A percentile compares a stretch with the other conserved stretches of the same genome.
Conservation (phyloP, 2,113 vertebrate species). For the Pseudorectes ferrugineus region DNA sequence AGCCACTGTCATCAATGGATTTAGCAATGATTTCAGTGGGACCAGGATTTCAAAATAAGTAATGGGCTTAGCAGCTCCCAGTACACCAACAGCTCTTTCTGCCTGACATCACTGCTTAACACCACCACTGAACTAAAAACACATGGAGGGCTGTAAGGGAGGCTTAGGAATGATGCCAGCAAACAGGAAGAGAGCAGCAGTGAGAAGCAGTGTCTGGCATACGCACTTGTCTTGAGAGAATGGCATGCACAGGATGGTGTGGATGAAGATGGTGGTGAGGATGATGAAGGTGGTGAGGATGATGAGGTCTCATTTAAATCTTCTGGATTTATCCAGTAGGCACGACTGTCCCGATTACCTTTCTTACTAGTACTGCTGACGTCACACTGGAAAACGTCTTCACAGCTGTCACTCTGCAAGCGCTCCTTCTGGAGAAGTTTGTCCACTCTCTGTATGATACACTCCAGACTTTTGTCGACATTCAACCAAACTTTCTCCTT, state of each 20-base stretch:
- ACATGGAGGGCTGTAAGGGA: background rate
- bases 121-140: background rate
- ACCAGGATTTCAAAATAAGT: background rate
- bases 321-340: conserved; percentile 95
- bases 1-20: background rate
- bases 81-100: background rate
- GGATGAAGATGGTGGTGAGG: conserved; percentile 68
- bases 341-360: conserved; percentile 85
- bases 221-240: conserved; percentile 80
- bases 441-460: conserved; percentile 95
- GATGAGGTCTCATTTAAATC: conserved; percentile 61
- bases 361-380: conserved; percentile 81
- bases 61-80: background rate
- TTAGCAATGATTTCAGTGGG: background rate
- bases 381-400: conserved; percentile 78
- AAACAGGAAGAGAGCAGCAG: background rate
- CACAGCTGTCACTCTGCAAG: conserved; percentile 78
- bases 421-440: conserved; percentile 93
- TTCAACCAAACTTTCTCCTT: conserved; percentile 98
- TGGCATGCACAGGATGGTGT: conserved; percentile 76
- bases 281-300: conserved; percentile 66
- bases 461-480: conserved; percentile 97
- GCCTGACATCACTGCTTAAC: background rate
- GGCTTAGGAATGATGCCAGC: conserved; percentile 23
- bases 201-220: conserved; percentile 58